phyloP scores from a whole-genome alignment of 1,140 invertebrate genomes.

The Meloidogyne chitwoodi region DNA sequence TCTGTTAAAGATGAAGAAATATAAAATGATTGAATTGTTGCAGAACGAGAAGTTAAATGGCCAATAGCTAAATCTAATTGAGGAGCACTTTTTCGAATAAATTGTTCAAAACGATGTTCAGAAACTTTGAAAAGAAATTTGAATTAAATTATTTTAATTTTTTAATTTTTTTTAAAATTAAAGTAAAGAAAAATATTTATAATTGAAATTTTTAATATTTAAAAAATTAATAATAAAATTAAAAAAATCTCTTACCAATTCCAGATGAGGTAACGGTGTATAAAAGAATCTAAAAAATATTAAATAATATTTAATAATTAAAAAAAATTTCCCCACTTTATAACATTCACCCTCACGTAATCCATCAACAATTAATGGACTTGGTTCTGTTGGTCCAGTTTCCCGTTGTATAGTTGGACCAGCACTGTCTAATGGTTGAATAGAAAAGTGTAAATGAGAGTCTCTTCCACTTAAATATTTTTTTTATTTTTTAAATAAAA shows the following conservation, averaged over 20 bases:
- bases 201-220: no score
- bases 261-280: slow-evolving; percentile 58
- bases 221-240: no score
- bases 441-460: slow-evolving; percentile 49
- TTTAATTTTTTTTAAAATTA: no score
- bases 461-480: slow-evolving; percentile 37
- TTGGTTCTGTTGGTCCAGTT: slow-evolving; percentile 30
- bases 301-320: not conserved
- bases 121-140: slow-evolving; percentile 35
- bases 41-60: slow-evolving; percentile 35
- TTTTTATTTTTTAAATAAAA: not conserved
- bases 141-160: no score
- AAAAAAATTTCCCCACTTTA: slow-evolving; percentile 26
- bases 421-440: slow-evolving; percentile 28
- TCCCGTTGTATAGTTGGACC: slow-evolving; percentile 37
- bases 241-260: slow-evolving; percentile 19
- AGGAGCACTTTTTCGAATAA: slow-evolving; percentile 42
- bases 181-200: no score
- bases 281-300: slow-evolving; percentile 40
- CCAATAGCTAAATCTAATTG: slow-evolving; percentile 46
- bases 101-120: slow-evolving; percentile 47
- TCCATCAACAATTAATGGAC: slow-evolving; percentile 38
- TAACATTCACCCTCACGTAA: slow-evolving; percentile 51
- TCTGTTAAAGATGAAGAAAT: not conserved
- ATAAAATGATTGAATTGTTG: slow-evolving; percentile 26